Base-by-base conservation (phyloP, 2,113 vertebrate species). In the Microtus montanus region DNA sequence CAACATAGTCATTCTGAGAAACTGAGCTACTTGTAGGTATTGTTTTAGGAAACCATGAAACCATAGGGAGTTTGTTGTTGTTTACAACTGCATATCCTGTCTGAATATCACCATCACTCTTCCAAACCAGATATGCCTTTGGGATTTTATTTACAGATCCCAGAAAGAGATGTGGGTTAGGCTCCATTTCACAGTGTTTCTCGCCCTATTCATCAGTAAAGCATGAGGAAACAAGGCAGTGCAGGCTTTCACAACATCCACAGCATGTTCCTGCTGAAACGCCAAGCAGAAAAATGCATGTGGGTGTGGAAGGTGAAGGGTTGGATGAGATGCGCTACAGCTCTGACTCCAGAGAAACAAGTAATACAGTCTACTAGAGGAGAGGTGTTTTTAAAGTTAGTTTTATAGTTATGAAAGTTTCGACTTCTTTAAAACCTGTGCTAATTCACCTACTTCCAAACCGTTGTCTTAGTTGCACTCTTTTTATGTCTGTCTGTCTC, bases 201-300 rank as follows among this genome's bases (percentile, higher is more conserved):
- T 95, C 90, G 94, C 87, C 63, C 75, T 94, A 26, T 92, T 98
- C 92, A 95, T 84, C 96, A 92, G 58, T 2, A 74, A 96, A 97
- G 96, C 96, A 96, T 89, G 96, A 97, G 98, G 98, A 97, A 95
- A 19, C 12, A 49, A 22, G 66, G 61, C 95, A 88, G 96, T 87
- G 87, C 82, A 86, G 84, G 75, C 96, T 95, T 66, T 97, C 96
- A 88, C 84, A 94, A 92, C 79, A 91, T 54, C 30, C 20, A 5
- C 14, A 12, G 30, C 0, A 0, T 0, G 24, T 96, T 96, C 95
- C 96, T 96, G 93, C 96, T 89, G 52, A 1, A 58, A 77, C 75
- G 54, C 94, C 96, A 80, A 19, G 75, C 28, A 87, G 82, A 85
- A 95, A 88, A 49, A 91, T 77, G 5, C 13, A 17, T n/a, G 93